A percentile compares a stretch with the other conserved stretches of the same genome.
Evolutionary conservation across 2,113 vertebrate genomes (phyloP).

Genomic region (Chunga burmeisteri): DNA sequence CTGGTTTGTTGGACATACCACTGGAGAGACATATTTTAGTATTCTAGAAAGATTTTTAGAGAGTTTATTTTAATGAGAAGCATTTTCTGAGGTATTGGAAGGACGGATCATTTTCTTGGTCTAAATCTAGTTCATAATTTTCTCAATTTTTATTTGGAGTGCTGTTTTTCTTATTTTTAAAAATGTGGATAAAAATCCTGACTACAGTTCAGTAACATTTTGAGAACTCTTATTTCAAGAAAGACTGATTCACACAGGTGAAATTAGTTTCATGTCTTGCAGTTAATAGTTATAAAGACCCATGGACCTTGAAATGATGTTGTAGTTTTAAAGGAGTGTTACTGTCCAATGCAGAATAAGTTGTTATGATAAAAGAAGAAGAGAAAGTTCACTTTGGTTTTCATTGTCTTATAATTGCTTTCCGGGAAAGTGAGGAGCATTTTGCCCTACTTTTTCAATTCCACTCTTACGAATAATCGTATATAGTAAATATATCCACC

Average conservation of each 20-base stretch:
- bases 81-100: neutral
- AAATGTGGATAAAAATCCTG: neutral
- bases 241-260: neutral
- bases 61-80: neutral
- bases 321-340: neutral
- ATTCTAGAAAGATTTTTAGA: neutral
- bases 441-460: neutral
- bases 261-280: neutral
- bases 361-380: neutral
- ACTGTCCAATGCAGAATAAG: neutral
- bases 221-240: neutral
- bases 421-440: neutral
- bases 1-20: neutral
- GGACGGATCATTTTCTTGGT: neutral
- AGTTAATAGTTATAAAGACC: neutral
- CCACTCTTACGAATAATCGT: neutral
- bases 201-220: neutral
- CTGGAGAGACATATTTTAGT: neutral
- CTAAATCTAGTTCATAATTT: neutral
- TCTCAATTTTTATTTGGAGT: neutral
- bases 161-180: neutral
- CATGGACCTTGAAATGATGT: neutral
- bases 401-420: neutral
- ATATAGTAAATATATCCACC: neutral
- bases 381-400: neutral